These are phyloP conservation scores for Engystomops pustulosus DNA, from an alignment of 2,113 vertebrate species.

Conservation along the genomic window DNA sequence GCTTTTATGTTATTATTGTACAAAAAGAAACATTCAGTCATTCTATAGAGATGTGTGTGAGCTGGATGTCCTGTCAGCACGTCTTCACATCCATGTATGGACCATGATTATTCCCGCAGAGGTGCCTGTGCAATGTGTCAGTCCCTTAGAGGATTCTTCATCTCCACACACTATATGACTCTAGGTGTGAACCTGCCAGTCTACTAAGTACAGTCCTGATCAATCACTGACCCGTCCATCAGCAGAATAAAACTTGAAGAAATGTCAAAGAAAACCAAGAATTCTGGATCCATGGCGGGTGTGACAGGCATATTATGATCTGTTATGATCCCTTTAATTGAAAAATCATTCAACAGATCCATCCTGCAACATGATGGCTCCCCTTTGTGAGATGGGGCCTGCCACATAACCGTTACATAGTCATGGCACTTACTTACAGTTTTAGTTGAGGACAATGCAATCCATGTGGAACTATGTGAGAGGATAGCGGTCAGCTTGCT, in stretches of 20 bases:
- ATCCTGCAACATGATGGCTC: too few relatives aligned
- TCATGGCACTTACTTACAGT: too few relatives aligned
- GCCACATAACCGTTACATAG: too few relatives aligned
- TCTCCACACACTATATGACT: background rate
- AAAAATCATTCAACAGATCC: too few relatives aligned
- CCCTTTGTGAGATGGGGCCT: too few relatives aligned
- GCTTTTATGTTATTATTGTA: background rate
- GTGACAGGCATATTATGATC: background rate
- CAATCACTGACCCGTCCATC: background rate
- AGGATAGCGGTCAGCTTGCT: too few relatives aligned
- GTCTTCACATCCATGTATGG: background rate
- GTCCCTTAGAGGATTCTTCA: background rate
- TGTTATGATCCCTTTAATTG: too few relatives aligned
- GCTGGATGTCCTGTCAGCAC: background rate
- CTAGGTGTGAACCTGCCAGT: background rate
- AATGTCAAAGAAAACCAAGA: background rate
- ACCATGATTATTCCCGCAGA: background rate
- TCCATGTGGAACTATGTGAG: too few relatives aligned
- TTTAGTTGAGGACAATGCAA: too few relatives aligned
- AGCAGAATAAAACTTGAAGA: background rate
- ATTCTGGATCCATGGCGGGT: background rate
- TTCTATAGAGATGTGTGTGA: background rate
- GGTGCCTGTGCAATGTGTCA: background rate
- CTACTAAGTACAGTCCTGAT: background rate
- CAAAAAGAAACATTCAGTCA: conserved; percentile 19